Evolutionary conservation across 2,113 vertebrate genomes (phyloP), one percentile per base, ranked within the genome.

Genomic region (Periophthalmus modestus): DNA sequence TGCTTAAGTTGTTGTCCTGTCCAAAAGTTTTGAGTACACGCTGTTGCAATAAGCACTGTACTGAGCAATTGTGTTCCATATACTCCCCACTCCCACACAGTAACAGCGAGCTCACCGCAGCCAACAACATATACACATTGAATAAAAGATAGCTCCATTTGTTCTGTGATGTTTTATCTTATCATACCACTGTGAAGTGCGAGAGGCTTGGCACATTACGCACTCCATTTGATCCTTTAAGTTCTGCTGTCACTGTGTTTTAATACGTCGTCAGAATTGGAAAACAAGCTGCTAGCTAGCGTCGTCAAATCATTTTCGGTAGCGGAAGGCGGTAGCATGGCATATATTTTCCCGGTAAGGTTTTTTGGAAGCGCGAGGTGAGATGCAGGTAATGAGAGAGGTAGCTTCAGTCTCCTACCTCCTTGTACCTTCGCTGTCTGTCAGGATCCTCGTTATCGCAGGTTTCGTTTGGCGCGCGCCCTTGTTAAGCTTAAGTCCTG

Each of bases 371-470:
- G 65, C 4, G 61, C 65, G 63, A 74, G 70, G 79, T 68, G 79
- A 79, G 82, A 70, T 55, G 70, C 71, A 21, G 72, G 82, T 89
- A 89, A 88, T 90, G 89, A 89, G 88, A 81, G 76, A 72, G 86
- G 83, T 59, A 78, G 81, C 81, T 82, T 55, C 12, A 80, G 73
- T 72, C 82, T n/a, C 28, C 66, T 19, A 72, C 70, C 11, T 50
- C 47, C 66, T 68, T 76, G 66, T 76, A 84, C 77, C 81, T 74
- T 68, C 7, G 76, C 82, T 87, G 87, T 87, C 90, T 78, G 83
- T 88, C 90, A 86, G 82, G 66, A 68, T 65, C 77, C 90, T 92
- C 83, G 67, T 92, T 91, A 92, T 89, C 84, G 73, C 74, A 19
- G 77, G 73, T 77, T 82, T 79, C 76, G 66, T 74, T 85, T 19